Conservation (phyloP, 2,797 vertebrate species). For the Aeoliscus strigatus region DNA sequence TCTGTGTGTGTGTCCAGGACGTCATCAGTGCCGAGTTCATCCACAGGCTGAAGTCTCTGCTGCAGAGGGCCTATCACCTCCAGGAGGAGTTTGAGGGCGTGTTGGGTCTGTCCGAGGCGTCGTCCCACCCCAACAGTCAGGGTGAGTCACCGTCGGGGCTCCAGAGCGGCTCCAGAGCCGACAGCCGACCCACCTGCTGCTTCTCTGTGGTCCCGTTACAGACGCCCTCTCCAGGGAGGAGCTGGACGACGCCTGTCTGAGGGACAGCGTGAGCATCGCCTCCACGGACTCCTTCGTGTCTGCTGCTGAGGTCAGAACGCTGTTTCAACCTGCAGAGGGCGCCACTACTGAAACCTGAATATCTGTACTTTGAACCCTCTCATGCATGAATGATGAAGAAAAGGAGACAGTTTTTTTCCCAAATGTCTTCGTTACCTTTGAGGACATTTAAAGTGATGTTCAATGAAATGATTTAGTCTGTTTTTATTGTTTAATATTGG, state of each 20-base stretch:
- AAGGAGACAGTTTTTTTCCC: too few relatives aligned
- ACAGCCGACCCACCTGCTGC: too few relatives aligned
- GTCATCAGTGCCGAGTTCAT: constrained; percentile 92
- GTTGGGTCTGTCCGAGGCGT: constrained; percentile 79
- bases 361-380: too few relatives aligned
- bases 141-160: constrained; percentile 69
- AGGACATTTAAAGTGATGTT: too few relatives aligned
- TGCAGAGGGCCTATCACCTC: constrained; percentile 93
- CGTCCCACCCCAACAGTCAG: constrained; percentile 75
- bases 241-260: constrained; percentile 77
- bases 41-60: constrained; percentile 89
- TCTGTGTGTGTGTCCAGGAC: constrained; percentile 73
- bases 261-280: constrained; percentile 84
- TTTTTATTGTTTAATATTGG: too few relatives aligned
- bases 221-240: constrained; percentile 78
- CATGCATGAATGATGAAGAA: too few relatives aligned
- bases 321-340: too few relatives aligned
- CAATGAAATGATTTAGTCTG: too few relatives aligned
- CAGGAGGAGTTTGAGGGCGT: constrained; percentile 95
- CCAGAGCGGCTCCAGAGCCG: not conserved
- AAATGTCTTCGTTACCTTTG: too few relatives aligned
- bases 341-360: too few relatives aligned
- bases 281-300: constrained; percentile 93
- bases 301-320: constrained; percentile 85
- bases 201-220: constrained; percentile 42